Percentiles rank a stretch among this genome's conserved stretches.
Conservation (phyloP, 2,797 vertebrate genomes). For the Geotrypetes seraphini region DNA sequence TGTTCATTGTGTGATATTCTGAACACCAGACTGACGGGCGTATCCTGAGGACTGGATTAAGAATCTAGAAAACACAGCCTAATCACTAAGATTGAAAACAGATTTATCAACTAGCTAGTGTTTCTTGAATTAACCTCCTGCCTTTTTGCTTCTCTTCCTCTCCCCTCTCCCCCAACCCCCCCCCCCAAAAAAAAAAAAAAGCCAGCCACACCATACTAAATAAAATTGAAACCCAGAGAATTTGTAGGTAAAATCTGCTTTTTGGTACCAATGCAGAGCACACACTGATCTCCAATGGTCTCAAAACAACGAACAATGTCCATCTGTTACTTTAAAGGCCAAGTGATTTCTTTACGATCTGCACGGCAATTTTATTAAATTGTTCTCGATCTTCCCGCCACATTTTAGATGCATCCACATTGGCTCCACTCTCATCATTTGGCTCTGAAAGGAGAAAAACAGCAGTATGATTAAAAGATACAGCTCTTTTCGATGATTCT, state of each 20-base stretch:
- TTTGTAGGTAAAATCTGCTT: constrained; percentile 23
- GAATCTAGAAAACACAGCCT: no score
- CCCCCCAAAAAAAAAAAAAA: no score
- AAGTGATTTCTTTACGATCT: constrained; percentile 87
- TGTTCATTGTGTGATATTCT: no score
- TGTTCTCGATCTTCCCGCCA: constrained; percentile 92
- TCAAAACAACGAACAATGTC: constrained; percentile 14
- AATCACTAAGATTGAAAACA: no score
- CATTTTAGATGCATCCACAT: constrained; percentile 95
- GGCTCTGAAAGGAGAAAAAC: constrained; percentile 69
- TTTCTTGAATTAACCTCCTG: no score
- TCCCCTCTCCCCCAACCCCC: no score
- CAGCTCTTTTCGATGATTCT: rapidly evolving
- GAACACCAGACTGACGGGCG: no score
- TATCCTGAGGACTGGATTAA: no score
- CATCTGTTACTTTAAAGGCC: constrained; percentile 61
- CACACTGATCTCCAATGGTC: constrained; percentile 1
- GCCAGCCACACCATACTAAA: no score
- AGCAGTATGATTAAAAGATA: not conserved
- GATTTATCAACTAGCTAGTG: no score
- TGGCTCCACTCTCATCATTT: constrained; percentile 92
- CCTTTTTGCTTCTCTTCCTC: no score
- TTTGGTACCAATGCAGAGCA: constrained; percentile 36
- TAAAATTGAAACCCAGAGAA: constrained; percentile 5
- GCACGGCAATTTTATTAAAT: constrained; percentile 83